phyloP scores from a whole-genome alignment of 2,113 vertebrate species.

The Morone chrysops region DNA sequence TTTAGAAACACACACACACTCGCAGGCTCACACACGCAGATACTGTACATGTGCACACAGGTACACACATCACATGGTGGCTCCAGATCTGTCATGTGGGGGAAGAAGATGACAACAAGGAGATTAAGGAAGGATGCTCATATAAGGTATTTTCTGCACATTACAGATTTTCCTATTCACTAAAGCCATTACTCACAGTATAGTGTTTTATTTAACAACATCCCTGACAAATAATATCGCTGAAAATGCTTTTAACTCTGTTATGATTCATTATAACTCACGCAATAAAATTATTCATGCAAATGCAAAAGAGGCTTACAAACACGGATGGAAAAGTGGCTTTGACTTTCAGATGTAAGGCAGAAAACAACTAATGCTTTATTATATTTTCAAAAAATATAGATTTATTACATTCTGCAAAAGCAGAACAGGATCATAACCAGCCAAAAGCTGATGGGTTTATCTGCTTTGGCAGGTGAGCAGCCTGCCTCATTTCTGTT shows the following conservation, averaged over 20 bases:
- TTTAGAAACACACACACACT: neutral
- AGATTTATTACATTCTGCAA: neutral
- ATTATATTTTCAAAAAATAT: neutral
- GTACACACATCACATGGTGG: neutral
- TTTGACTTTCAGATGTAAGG: neutral
- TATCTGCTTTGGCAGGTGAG: neutral
- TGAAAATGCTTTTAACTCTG: neutral
- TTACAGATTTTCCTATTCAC: neutral
- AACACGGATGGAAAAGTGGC: neutral
- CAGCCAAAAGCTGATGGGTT: neutral
- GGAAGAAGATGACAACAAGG: neutral
- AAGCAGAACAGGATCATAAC: neutral
- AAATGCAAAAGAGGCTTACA: neutral
- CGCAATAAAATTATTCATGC: neutral
- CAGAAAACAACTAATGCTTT: neutral
- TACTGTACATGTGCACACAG: constrained; percentile 2
- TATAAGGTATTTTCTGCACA: neutral
- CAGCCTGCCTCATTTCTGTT: neutral
- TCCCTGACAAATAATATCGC: neutral
- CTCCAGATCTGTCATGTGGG: neutral
- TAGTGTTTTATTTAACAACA: neutral
- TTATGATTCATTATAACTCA: neutral
- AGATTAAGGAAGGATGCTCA: neutral
- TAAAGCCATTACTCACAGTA: neutral
- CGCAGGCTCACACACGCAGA: neutral